Percentiles rank a stretch among this genome's conserved stretches.
Conservation (phyloP, 2,888 invertebrate species). For the Shargacucullia verbasci region DNA sequence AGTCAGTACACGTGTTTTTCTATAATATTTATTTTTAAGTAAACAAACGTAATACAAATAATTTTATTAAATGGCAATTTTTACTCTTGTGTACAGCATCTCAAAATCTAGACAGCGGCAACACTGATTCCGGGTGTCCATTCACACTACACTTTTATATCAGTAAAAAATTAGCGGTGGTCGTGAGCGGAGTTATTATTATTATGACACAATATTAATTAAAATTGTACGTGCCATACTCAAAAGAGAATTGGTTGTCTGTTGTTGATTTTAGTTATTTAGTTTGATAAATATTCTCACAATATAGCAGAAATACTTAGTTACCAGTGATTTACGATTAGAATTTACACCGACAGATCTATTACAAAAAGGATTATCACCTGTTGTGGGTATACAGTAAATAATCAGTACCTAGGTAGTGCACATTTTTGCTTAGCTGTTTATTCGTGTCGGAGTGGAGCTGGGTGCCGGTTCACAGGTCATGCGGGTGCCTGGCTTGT, state of each 20-base stretch:
- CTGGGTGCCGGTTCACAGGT: slow-evolving; percentile 44
- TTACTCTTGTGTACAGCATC: no score
- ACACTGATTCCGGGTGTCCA: slow-evolving; percentile 1
- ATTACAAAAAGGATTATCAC: slow-evolving; percentile 36
- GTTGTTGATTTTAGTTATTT: slow-evolving; percentile 25
- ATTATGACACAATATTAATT: slow-evolving; percentile 38
- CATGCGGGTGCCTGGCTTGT: slow-evolving; percentile 46
- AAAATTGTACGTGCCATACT: slow-evolving; percentile 47
- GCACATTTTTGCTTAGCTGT: slow-evolving; percentile 32
- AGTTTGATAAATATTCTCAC: slow-evolving; percentile 26
- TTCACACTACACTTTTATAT: slow-evolving; percentile 21
- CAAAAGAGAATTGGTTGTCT: slow-evolving; percentile 40
- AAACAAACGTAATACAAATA: no score
- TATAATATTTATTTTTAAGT: no score
- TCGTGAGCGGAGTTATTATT: slow-evolving; percentile 27
- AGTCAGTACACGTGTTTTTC: no score
- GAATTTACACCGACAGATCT: slow-evolving; percentile 21
- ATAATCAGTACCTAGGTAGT: slow-evolving; percentile 49
- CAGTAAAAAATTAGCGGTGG: slow-evolving; percentile 53
- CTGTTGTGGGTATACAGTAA: slow-evolving; percentile 45
- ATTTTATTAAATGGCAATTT: no score
- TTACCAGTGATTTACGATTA: slow-evolving; percentile 42
- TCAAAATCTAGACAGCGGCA: no score
- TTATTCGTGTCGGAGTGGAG: slow-evolving; percentile 31
- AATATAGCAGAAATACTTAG: slow-evolving; percentile 24